phyloP scores from a whole-genome alignment of 1,140 invertebrate species.

The Drosophila subobscura region DNA sequence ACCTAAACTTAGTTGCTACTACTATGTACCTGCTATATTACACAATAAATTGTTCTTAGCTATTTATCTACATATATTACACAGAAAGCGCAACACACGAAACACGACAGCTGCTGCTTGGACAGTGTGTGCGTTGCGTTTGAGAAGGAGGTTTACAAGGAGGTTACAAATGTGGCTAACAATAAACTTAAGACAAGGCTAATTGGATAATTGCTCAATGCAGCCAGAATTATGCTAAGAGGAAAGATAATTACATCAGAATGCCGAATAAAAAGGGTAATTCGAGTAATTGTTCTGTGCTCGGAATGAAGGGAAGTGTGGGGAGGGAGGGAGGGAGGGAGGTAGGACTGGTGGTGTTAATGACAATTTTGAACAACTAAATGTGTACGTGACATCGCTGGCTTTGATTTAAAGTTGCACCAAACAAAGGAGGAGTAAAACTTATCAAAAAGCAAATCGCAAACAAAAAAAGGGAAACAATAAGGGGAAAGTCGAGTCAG shows the following conservation, averaged over 20 bases:
- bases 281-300: slow-evolving; percentile 32
- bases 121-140: too few species aligned
- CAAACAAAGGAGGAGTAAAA: background rate
- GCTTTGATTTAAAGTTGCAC: slow-evolving; percentile 1
- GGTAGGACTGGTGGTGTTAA: slow-evolving; percentile 6
- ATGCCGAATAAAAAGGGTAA: background rate
- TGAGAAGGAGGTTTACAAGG: too few species aligned
- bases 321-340: background rate
- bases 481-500: background rate
- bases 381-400: background rate
- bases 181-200: slow-evolving; percentile 29
- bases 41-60: too few species aligned
- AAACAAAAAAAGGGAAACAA: background rate
- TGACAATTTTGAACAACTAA: slow-evolving; percentile 36
- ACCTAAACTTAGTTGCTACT: too few species aligned
- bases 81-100: too few species aligned
- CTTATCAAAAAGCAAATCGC: background rate
- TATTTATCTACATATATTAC: too few species aligned
- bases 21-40: too few species aligned
- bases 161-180: too few species aligned
- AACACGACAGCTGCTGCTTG: too few species aligned
- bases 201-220: slow-evolving; percentile 49
- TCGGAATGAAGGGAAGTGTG: slow-evolving; percentile 12
- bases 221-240: slow-evolving; percentile 17
- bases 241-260: slow-evolving; percentile 8